Evolutionary conservation across 2,797 vertebrate genomes (phyloP), one percentile per base, ranked within the genome.

Genomic region (Phoxinus dragarum): DNA sequence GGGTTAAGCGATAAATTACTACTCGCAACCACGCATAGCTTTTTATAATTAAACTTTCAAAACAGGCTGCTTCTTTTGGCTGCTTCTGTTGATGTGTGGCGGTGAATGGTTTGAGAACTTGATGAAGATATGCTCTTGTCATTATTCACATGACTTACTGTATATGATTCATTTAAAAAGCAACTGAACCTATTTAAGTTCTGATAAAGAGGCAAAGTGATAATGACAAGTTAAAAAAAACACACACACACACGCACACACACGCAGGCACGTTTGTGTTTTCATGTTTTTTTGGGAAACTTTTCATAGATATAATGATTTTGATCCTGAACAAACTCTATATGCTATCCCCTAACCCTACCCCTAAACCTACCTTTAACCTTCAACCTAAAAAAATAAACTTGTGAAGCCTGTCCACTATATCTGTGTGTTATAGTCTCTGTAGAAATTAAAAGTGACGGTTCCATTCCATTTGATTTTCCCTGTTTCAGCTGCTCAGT

Each of bases 121-220:
- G 34, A 56, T 77, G 9, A 84, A 76, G n/a, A 77, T 49, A 66
- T 38, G 59, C 61, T 84, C n/a, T 31, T 54, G 59, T 23, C 10
- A 44, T 44, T 31, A 81, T 71, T 59, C 40, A 64, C 73, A 76
- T 40, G 6, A 54, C n/a, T 76, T 59, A 27, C 27, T 27, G 27
- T 27, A 54, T n/a, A 9, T 19, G 19, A 68, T 56, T 54, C 56
- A 69, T 77, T 42, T 77, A 56, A 17, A 84, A 84, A 68, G 11
- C 12, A 64, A n/a, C 61, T 59, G 49, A 84, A 84, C 36, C n/a
- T 1, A 42, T 69, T 68, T 59, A 68, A 68, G 36, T 36, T 47
- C 34, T 67, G 44, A 83, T 19, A 75, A 36, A 34, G 31, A 66
- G 21, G 82, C 82, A 67, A 84, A 54, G 40, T 74, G 9, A 82